A percentile compares a stretch with the other conserved stretches of the same genome.
These are phyloP conservation scores for Gorsachius magnificus DNA, from an alignment of 2,797 vertebrate species.

Conservation along the genomic window DNA sequence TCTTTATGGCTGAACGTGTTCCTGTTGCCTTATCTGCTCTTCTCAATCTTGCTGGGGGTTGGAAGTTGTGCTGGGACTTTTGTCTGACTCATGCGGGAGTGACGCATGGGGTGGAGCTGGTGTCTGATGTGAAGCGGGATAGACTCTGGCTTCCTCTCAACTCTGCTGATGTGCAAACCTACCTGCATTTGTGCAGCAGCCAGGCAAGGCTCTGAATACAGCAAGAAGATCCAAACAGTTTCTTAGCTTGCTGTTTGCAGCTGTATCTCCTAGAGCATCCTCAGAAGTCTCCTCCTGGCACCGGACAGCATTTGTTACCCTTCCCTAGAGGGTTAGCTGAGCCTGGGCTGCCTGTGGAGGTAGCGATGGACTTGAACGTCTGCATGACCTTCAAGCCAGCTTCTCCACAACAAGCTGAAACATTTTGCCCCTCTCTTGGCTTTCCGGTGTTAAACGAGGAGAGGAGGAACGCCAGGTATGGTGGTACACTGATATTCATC, in stretches of 20 bases:
- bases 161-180: neutral
- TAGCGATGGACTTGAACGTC: neutral
- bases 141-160: neutral
- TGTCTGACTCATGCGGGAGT: slow-evolving; percentile 16
- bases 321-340: neutral
- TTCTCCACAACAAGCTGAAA: neutral
- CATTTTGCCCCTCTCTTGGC: neutral
- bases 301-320: neutral
- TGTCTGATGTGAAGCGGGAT: slow-evolving; percentile 1
- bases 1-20: neutral
- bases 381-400: neutral
- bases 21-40: slow-evolving; percentile 3
- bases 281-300: neutral
- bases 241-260: neutral
- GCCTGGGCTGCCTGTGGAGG: neutral
- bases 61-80: slow-evolving; percentile 11
- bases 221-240: neutral
- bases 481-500: rapidly evolving
- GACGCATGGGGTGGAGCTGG: neutral
- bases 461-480: neutral
- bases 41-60: neutral
- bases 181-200: neutral
- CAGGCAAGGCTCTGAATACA: neutral
- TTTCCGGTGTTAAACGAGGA: neutral
- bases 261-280: neutral